phyloP scores from a whole-genome alignment of 2,888 invertebrate species.

The Trichacis sp. region DNA sequence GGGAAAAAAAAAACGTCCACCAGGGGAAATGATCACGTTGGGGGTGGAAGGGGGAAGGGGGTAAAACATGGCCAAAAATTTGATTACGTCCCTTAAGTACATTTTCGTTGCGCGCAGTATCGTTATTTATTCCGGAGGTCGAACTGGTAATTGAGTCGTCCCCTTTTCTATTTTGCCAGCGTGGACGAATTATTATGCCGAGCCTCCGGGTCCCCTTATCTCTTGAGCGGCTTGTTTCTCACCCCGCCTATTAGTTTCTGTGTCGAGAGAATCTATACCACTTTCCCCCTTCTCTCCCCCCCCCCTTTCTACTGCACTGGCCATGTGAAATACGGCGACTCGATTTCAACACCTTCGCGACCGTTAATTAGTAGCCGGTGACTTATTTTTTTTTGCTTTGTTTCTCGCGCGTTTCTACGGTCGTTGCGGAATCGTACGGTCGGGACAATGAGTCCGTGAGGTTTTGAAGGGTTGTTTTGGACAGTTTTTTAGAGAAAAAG shows the following conservation, averaged over 20 bases:
- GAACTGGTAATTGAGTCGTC: slow-evolving; percentile 25
- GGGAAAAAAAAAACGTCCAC: too few relatives aligned
- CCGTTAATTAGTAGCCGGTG: slow-evolving; percentile 63
- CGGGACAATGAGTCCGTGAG: too few relatives aligned
- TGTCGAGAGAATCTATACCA: slow-evolving; percentile 55
- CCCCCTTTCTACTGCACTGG: slow-evolving; percentile 22
- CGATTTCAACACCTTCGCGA: slow-evolving; percentile 61
- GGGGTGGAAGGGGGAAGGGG: too few relatives aligned
- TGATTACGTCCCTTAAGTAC: too few relatives aligned
- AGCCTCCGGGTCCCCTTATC: slow-evolving; percentile 56
- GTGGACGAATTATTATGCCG: slow-evolving; percentile 63
- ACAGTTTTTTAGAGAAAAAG: too few relatives aligned
- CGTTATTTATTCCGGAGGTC: neutral
- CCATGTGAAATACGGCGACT: slow-evolving; percentile 62
- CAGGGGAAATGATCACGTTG: too few relatives aligned
- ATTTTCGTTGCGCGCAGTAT: too few relatives aligned
- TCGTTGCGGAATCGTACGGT: too few relatives aligned
- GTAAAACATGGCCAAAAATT: too few relatives aligned
- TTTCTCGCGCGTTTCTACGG: too few relatives aligned
- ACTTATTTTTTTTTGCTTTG: too few relatives aligned
- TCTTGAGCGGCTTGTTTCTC: slow-evolving; percentile 61
- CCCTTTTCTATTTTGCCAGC: slow-evolving; percentile 17
- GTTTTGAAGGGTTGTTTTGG: too few relatives aligned
- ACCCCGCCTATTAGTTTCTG: slow-evolving; percentile 63
- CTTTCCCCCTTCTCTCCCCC: slow-evolving; percentile 8